Conservation (phyloP, 2,113 vertebrate genomes). For the Eubucco bourcierii region DNA sequence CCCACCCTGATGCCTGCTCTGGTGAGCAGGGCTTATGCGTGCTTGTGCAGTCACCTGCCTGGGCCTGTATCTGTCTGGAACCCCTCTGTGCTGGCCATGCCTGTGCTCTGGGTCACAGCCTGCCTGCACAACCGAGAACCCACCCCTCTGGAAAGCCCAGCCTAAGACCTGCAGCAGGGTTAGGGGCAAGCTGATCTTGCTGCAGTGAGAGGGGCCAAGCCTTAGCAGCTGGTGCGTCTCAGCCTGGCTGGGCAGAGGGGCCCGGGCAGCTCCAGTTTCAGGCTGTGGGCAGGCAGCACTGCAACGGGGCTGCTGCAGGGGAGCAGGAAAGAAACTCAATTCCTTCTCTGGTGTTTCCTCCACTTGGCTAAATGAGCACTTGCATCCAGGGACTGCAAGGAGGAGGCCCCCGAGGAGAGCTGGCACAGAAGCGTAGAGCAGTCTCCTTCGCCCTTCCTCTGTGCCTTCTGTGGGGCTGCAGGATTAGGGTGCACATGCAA, state of each 20-base stretch:
- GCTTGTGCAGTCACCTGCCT: neutral
- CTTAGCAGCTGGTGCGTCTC: neutral
- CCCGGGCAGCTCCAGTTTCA: slow-evolving; percentile 58
- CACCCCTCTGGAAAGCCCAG: neutral
- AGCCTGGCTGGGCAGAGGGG: neutral
- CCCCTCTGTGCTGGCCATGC: neutral
- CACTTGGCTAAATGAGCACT: neutral
- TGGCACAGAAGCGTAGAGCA: neutral
- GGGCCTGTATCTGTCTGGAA: neutral
- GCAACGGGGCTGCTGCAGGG: slow-evolving; percentile 3
- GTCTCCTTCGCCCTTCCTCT: neutral
- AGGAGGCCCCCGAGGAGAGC: neutral
- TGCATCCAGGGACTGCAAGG: neutral
- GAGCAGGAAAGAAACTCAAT: slow-evolving; percentile 4
- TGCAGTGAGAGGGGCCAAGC: neutral
- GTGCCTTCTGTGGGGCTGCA: rapidly evolving
- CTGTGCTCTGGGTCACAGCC: neutral
- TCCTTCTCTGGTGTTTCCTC: neutral
- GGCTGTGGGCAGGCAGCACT: neutral
- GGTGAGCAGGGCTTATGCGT: neutral
- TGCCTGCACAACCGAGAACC: neutral
- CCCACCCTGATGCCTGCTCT: neutral
- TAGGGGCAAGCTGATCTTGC: neutral
- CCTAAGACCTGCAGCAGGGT: rapidly evolving
- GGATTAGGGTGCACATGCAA: neutral